Percentiles rank a stretch among this genome's conserved stretches.
These are phyloP conservation scores for Rutilus rutilus DNA, from an alignment of 2,113 vertebrate species.

Conservation along the genomic window DNA sequence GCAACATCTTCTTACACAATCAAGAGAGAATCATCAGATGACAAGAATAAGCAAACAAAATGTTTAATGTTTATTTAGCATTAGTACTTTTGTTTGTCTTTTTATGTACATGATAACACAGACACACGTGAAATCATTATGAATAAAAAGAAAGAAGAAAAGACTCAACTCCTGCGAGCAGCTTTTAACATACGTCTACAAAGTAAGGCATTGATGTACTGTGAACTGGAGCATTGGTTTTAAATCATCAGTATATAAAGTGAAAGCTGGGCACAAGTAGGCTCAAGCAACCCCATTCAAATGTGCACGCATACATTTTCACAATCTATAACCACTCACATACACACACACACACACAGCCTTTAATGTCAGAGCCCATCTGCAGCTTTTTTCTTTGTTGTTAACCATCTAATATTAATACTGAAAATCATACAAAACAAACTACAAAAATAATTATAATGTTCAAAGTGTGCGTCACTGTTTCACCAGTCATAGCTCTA, in stretches of 20 bases:
- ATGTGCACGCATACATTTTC: neutral
- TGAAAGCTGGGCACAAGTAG: constrained; percentile 30
- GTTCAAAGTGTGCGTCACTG: neutral
- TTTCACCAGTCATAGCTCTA: constrained; percentile 55
- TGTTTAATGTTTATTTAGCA: constrained; percentile 59
- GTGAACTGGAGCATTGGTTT: constrained; percentile 18
- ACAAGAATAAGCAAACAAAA: constrained; percentile 52
- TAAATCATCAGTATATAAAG: constrained; percentile 39
- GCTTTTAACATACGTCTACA: constrained; percentile 23
- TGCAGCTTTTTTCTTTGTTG: constrained; percentile 24
- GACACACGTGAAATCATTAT: constrained; percentile 56
- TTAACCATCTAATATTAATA: constrained; percentile 57
- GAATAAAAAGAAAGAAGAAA: constrained; percentile 26
- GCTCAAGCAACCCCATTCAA: constrained; percentile 22
- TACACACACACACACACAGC: constrained; percentile 17
- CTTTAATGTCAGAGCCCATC: constrained; percentile 20
- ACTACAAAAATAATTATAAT: neutral
- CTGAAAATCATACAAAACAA: constrained; percentile 47
- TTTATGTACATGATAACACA: constrained; percentile 59
- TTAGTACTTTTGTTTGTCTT: constrained; percentile 57
- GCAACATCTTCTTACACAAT: neutral
- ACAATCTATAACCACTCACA: constrained; percentile 47
- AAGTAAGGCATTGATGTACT: neutral
- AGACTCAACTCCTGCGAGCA: constrained; percentile 32
- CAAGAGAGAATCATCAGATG: neutral